These are phyloP conservation scores for Sebastes oblongus DNA, from an alignment of 2,797 vertebrate genomes.

Conservation along the genomic window DNA sequence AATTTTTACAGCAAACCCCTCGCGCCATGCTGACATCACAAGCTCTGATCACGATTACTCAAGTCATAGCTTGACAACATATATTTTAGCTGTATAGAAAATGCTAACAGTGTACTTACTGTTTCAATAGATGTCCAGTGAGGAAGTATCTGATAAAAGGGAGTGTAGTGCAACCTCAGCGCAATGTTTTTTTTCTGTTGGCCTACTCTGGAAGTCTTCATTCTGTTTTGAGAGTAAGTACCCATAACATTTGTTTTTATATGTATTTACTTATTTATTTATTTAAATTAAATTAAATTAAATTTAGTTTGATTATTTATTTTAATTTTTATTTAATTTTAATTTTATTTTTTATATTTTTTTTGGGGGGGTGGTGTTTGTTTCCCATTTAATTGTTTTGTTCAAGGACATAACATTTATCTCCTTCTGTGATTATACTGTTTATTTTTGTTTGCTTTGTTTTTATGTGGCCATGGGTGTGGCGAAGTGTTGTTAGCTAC, in stretches of 20 bases:
- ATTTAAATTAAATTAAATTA: no score
- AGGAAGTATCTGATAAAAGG: neutral
- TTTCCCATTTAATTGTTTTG: neutral
- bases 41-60: neutral
- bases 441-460: neutral
- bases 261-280: neutral
- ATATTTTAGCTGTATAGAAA: neutral
- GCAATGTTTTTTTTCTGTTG: no score
- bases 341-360: neutral
- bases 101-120: neutral
- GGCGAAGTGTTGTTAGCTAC: neutral
- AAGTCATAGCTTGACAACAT: neutral
- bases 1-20: neutral
- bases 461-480: neutral
- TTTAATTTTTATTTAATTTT: no score
- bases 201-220: no score
- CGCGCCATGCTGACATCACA: neutral
- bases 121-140: neutral
- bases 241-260: no score
- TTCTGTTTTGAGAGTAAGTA: neutral
- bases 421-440: neutral
- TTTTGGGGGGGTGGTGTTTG: no score
- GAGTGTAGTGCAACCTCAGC: no score
- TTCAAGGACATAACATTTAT: neutral
- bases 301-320: no score